These are phyloP conservation scores for Coenobita brevimanus DNA, from an alignment of 1,140 invertebrate species.

Conservation along the genomic window DNA sequence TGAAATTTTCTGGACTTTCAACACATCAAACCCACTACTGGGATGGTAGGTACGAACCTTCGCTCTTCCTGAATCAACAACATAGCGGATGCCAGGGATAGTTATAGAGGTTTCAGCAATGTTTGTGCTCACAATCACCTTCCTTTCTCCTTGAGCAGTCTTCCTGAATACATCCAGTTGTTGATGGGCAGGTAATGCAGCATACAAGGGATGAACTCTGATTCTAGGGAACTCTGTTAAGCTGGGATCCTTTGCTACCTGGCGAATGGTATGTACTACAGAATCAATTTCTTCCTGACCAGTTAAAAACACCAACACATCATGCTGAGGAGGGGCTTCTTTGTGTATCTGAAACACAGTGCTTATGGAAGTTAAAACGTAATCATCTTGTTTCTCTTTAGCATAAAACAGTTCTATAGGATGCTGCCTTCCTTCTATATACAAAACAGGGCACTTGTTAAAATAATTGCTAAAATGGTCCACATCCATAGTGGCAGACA, in stretches of 20 bases:
- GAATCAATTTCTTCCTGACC: constrained; percentile 99
- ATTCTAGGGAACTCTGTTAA: constrained; percentile 77
- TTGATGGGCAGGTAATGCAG: constrained; percentile 83
- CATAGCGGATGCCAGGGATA: constrained; percentile 93
- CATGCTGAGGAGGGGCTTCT: constrained; percentile 84
- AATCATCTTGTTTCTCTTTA: constrained; percentile 86
- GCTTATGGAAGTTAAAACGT: constrained; percentile 84
- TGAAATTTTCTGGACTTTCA: constrained; percentile 89
- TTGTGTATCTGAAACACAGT: constrained; percentile 95
- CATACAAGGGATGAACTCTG: constrained; percentile 87
- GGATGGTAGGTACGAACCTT: constrained; percentile 91
- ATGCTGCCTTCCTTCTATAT: constrained; percentile 91
- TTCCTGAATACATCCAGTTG: constrained; percentile 87
- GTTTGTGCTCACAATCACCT: constrained; percentile 97
- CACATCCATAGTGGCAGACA: constrained; percentile 97
- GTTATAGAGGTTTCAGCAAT: constrained; percentile 98
- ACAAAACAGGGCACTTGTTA: constrained; percentile 87
- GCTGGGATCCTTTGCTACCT: constrained; percentile 79
- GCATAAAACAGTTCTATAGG: constrained; percentile 85
- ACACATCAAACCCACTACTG: constrained; percentile 86
- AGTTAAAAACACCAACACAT: constrained; percentile 97
- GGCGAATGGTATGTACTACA: constrained; percentile 83
- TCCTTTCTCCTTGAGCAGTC: constrained; percentile 81
- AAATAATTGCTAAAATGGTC: constrained; percentile 95
- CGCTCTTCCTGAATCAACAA: constrained; percentile 96